Conservation (phyloP, 2,888 invertebrate species). For the Lymantria monacha region DNA sequence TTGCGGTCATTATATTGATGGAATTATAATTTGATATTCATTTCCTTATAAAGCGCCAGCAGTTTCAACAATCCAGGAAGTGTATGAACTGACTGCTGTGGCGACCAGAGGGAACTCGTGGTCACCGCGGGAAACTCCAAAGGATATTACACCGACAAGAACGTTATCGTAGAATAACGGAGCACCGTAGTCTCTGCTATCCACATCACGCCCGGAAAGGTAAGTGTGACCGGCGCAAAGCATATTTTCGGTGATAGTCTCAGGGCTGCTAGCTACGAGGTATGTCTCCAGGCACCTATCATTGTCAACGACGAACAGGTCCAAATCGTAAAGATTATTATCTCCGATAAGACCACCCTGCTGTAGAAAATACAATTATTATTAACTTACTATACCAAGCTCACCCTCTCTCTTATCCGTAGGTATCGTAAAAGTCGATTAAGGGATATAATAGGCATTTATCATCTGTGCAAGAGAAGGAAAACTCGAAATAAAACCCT, state of each 20-base stretch:
- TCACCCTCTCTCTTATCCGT: no score
- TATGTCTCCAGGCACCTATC: slow-evolving; percentile 9
- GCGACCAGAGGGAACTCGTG: slow-evolving; percentile 14
- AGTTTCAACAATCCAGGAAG: slow-evolving; percentile 19
- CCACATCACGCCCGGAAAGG: slow-evolving; percentile 18
- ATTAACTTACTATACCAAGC: background rate
- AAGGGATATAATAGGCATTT: no score
- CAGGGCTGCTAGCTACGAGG: background rate
- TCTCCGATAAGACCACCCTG: slow-evolving; percentile 19
- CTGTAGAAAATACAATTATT: slow-evolving; percentile 11
- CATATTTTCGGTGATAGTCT: slow-evolving; percentile 53
- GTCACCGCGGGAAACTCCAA: slow-evolving; percentile 13
- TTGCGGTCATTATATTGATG: no score
- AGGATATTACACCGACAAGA: slow-evolving; percentile 22
- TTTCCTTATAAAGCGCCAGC: slow-evolving; percentile 2
- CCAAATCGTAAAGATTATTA: slow-evolving; percentile 16
- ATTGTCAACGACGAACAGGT: slow-evolving; percentile 7
- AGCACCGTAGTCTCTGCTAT: slow-evolving; percentile 29
- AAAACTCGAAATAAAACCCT: no score
- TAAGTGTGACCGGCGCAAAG: slow-evolving; percentile 52
- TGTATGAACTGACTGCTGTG: slow-evolving; percentile 16
- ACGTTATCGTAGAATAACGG: slow-evolving; percentile 21
- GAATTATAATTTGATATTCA: no score
- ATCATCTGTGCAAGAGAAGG: no score
- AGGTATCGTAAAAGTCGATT: no score